Evolutionary conservation across 2,113 vertebrate species (phyloP).

Genomic region (Vidua chalybeata): DNA sequence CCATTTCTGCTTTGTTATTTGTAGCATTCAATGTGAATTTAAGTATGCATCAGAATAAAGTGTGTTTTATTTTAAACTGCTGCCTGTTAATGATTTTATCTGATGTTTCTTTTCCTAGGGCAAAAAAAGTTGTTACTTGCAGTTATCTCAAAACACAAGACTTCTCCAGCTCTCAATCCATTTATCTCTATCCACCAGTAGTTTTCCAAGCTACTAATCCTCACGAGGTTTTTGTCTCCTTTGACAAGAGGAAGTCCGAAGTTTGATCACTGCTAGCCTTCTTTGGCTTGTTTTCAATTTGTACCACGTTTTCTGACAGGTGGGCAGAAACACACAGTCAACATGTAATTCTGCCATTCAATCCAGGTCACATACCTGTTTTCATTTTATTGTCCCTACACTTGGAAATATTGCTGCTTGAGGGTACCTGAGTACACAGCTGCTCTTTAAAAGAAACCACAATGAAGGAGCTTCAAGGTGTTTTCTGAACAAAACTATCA

Average conservation of each 20-base stretch:
- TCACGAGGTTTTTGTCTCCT: background rate
- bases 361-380: background rate
- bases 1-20: background rate
- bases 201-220: background rate
- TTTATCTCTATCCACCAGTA: background rate
- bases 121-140: background rate
- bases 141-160: background rate
- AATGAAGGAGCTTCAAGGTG: background rate
- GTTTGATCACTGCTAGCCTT: background rate
- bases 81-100: background rate
- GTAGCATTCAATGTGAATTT: background rate
- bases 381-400: background rate
- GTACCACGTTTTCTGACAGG: background rate
- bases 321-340: background rate
- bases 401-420: background rate
- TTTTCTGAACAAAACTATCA: background rate
- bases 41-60: background rate
- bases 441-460: background rate
- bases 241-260: background rate
- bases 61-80: background rate
- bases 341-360: background rate
- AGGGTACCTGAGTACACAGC: background rate
- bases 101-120: background rate
- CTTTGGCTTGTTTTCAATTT: background rate
- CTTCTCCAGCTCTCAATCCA: background rate